These are phyloP conservation scores for Bovichtus diacanthus DNA, from an alignment of 2,797 vertebrate species.

Conservation along the genomic window DNA sequence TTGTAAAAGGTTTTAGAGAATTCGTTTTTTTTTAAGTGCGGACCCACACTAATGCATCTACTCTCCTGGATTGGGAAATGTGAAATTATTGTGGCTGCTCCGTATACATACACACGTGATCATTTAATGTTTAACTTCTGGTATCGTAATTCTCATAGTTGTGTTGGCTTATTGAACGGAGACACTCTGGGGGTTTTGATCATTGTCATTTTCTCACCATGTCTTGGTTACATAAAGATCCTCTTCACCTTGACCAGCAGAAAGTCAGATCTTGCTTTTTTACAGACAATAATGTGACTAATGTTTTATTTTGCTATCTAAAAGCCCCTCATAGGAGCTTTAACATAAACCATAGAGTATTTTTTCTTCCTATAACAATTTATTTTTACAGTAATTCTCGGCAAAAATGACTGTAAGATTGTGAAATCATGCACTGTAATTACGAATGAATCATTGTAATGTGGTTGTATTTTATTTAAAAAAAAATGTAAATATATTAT, in stretches of 20 bases:
- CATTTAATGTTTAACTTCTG: too few species aligned
- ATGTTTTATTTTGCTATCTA: neutral
- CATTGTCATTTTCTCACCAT: neutral
- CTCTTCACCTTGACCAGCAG: neutral
- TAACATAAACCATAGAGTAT: neutral
- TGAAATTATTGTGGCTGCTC: too few species aligned
- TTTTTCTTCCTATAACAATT: neutral
- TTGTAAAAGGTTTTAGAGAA: too few species aligned
- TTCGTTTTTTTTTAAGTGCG: too few species aligned
- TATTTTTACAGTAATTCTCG: neutral
- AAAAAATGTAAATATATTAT: constrained; percentile 15
- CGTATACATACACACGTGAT: too few species aligned
- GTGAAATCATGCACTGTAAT: neutral
- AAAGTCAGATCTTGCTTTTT: neutral
- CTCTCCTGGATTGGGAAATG: too few species aligned
- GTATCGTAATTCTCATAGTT: neutral
- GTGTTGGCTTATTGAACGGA: neutral
- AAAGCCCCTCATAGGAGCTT: neutral
- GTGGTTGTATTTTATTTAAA: neutral
- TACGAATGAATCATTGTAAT: neutral
- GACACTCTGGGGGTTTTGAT: neutral
- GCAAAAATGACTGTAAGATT: neutral
- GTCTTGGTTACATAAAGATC: neutral
- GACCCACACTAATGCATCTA: too few species aligned
- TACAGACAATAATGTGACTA: neutral